A percentile compares a stretch with the other conserved stretches of the same genome.
Evolutionary conservation across 2,797 vertebrate genomes (phyloP).

Genomic region (Denticeps clupeoides): DNA sequence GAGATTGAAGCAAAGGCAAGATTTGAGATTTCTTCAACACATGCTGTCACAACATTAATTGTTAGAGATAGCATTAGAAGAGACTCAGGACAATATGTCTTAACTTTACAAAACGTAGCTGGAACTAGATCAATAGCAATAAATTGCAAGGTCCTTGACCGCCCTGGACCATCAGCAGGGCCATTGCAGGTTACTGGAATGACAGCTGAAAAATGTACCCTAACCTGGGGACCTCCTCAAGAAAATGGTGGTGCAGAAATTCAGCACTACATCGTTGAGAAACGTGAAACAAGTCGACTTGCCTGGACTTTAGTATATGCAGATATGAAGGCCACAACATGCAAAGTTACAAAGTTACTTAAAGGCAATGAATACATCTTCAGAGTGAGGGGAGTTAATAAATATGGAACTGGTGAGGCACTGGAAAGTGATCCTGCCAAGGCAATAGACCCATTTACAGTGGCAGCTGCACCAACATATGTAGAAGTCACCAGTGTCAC

Average conservation of each 20-base stretch:
- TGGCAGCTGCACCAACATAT: slow-evolving; percentile 76
- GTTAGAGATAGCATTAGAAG: slow-evolving; percentile 83
- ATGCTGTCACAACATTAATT: slow-evolving; percentile 65
- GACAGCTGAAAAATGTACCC: slow-evolving; percentile 82
- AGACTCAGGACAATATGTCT: slow-evolving; percentile 86
- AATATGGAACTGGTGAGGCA: slow-evolving; percentile 83
- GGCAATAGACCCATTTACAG: slow-evolving; percentile 83
- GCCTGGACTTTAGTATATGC: slow-evolving; percentile 84
- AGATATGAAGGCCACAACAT: slow-evolving; percentile 82
- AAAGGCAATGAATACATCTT: slow-evolving; percentile 97
- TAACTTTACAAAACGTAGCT: slow-evolving; percentile 83
- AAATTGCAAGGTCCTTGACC: slow-evolving; percentile 87
- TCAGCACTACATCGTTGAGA: slow-evolving; percentile 86
- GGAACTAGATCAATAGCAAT: slow-evolving; percentile 74
- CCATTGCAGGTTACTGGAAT: slow-evolving; percentile 77
- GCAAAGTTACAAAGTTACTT: slow-evolving; percentile 88
- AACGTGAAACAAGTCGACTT: slow-evolving; percentile 92
- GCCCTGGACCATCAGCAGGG: slow-evolving; percentile 85
- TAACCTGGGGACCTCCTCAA: slow-evolving; percentile 84
- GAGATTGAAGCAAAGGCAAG: slow-evolving; percentile 83
- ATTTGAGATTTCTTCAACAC: slow-evolving; percentile 76
- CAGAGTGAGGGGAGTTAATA: slow-evolving; percentile 87
- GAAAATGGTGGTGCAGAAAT: slow-evolving; percentile 90
- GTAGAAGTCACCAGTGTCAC: slow-evolving; percentile 86
- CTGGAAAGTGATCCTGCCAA: slow-evolving; percentile 83